Base-by-base conservation (phyloP, 2,797 vertebrate genomes). In the Eulemur mongoz region DNA sequence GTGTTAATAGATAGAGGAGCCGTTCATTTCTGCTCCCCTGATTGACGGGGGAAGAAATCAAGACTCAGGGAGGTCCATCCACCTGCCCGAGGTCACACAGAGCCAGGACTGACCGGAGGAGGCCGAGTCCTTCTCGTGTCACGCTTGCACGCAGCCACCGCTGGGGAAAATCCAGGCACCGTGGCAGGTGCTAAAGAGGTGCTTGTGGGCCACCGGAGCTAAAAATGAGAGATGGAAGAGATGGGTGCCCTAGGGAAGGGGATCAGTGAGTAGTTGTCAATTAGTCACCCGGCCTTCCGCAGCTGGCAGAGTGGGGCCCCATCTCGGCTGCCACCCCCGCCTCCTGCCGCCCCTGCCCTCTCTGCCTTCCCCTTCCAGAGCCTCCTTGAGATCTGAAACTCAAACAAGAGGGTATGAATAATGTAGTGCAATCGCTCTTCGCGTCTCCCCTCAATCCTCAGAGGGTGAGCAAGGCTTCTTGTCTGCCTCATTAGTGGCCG, bases 401-500 rank as follows among this genome's bases (percentile, higher is more conserved):
- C 98, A 98, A 98, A 98, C 98, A 98, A 98, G 98, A 97, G 95
- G 2, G 87, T 93, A 99, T 99, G 99, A 99, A 99, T 99, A 99
- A 99, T 99, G 98, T 88, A 99, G 98, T 4, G 76, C 1, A 2
- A 93, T 96, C 57, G 92, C 97, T 97, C 97, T 96, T 97, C 98
- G 94, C 96, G 98, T 98, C 99, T 98, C 99, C 99, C 99, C 99
- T 99, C 99, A 98, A 98, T 99, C 99, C 99, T 99, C 98, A 95
- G 99, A 99, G 99, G 99, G 98, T 98, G 99, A 98, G 98, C 98
- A 97, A 99, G 99, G 98, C 98, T 99, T 98, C 99, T 99, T 99
- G 99, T 99, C 99, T 99, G 99, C 99, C 99, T 99, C 99, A 99
- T 99, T 99, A 99, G 99, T 92, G 98, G 99, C 99, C 99, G 98